Evolutionary conservation across 2,888 invertebrate genomes (phyloP), one percentile per base, ranked within the genome.

Genomic region (Melieria picta): DNA sequence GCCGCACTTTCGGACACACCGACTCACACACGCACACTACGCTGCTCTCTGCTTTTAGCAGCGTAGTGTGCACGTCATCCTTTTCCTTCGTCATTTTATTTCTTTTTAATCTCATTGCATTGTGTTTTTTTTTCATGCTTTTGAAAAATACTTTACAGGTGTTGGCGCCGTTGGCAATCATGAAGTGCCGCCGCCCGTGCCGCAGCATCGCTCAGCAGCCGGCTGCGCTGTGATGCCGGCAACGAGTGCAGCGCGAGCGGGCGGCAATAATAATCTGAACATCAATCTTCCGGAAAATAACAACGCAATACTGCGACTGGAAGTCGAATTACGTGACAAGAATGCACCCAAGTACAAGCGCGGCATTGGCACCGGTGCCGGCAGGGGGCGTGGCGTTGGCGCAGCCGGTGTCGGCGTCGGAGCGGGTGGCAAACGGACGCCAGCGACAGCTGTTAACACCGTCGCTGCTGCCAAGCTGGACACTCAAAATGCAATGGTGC

Each of bases 401-500:
- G 74, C 70, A 6, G 75, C 66, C 13, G 70, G 69, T 52, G 76
- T 74, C 42, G 69, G 64, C 55, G 69, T 50, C 7, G 74, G 87
- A 84, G 74, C 55, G 76, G 79, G 77, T 71, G 79, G 50, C 77
- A 81, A 52, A 46, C 89, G 88, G 89, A 88, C 88, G 43, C 56
- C 65, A 16, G 63, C 47, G 30, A 30, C 46, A 45, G 16, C 9
- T 65, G 65, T 61, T 48, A 50, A 7, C 55, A 58, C 42, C 7
- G 48, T 55, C 50, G 68, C 57, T 65, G 74, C 74, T 56, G 69
- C 73, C 5, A 64, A 73, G 58, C 73, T 65, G 76, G 88, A 88
- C 72, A 88, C 88, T 78, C 83, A 85, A 76, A 88, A 88, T 76
- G 89, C 90, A 71, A 88, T 90, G 76, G 89, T 92, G 73, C 91